phyloP scores from a whole-genome alignment of 2,888 invertebrate species.

The Drosophila helvetica region DNA sequence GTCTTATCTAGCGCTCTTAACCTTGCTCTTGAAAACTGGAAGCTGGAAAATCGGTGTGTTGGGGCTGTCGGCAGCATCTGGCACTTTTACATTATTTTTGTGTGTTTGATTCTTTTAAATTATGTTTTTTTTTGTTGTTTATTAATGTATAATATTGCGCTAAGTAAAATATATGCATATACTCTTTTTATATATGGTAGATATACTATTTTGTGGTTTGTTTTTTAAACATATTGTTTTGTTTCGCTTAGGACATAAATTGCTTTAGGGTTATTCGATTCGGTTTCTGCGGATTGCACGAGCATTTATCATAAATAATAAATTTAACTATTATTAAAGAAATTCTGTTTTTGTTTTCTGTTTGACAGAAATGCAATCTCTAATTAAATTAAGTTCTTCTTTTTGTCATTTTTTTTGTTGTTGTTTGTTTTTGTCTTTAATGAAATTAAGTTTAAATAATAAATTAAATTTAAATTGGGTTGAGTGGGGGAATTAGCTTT shows the following conservation, averaged over 20 bases:
- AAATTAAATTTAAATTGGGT: slow-evolving; percentile 38
- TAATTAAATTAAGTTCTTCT: slow-evolving; percentile 31
- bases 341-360: slow-evolving; percentile 58
- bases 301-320: slow-evolving; percentile 50
- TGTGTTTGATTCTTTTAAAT: slow-evolving; percentile 16
- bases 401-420: slow-evolving; percentile 13
- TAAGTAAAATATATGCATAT: slow-evolving; percentile 63
- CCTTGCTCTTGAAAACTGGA: slow-evolving; percentile 74
- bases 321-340: slow-evolving; percentile 62
- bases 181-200: slow-evolving; percentile 18
- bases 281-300: slow-evolving; percentile 61
- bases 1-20: slow-evolving; percentile 57
- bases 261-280: slow-evolving; percentile 37
- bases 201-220: slow-evolving; percentile 40
- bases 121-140: slow-evolving; percentile 43
- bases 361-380: slow-evolving; percentile 70
- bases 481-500: slow-evolving; percentile 44
- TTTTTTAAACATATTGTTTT: slow-evolving; percentile 36
- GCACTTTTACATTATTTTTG: slow-evolving; percentile 30
- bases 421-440: slow-evolving; percentile 13
- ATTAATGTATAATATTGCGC: slow-evolving; percentile 71
- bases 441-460: slow-evolving; percentile 43
- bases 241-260: slow-evolving; percentile 29
- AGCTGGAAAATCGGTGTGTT: slow-evolving; percentile 35
- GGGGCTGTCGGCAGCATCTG: not conserved